These are phyloP conservation scores for Hemicentrotus pulcherrimus DNA, from an alignment of 35 echinoderm and acorn worm genomes.

Conservation along the genomic window DNA sequence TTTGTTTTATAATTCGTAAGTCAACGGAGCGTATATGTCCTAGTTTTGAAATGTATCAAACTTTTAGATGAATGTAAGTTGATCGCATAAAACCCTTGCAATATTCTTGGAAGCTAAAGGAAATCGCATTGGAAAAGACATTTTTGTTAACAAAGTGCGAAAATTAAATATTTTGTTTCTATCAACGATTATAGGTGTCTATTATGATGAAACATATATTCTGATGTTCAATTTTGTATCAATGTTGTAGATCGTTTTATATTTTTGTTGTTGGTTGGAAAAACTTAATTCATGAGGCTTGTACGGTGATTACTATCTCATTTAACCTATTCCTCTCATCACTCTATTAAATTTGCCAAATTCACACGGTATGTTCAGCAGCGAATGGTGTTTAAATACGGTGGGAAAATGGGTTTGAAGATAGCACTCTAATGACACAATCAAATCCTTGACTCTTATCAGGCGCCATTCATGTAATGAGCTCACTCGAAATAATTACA, in stretches of 20 bases:
- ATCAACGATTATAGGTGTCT: no score
- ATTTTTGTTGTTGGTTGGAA: no score
- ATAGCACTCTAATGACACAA: background rate
- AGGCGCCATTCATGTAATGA: background rate
- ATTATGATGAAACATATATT: no score
- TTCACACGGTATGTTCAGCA: background rate
- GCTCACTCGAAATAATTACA: slow-evolving; percentile 10
- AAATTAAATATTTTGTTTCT: no score
- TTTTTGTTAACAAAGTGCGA: no score
- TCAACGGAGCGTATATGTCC: background rate
- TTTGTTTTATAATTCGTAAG: background rate
- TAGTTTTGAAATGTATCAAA: background rate
- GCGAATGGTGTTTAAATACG: background rate
- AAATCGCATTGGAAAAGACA: no score
- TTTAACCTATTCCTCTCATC: background rate
- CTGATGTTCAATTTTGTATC: no score
- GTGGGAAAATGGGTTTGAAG: background rate
- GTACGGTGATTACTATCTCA: no score
- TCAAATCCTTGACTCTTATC: background rate
- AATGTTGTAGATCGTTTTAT: no score
- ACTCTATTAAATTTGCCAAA: background rate
- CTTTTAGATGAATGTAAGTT: background rate
- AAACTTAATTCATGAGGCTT: no score
- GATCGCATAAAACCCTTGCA: background rate
- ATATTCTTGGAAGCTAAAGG: background rate